These are phyloP conservation scores for Paraescarpia echinospica DNA, from an alignment of 1,140 invertebrate species.

Conservation along the genomic window DNA sequence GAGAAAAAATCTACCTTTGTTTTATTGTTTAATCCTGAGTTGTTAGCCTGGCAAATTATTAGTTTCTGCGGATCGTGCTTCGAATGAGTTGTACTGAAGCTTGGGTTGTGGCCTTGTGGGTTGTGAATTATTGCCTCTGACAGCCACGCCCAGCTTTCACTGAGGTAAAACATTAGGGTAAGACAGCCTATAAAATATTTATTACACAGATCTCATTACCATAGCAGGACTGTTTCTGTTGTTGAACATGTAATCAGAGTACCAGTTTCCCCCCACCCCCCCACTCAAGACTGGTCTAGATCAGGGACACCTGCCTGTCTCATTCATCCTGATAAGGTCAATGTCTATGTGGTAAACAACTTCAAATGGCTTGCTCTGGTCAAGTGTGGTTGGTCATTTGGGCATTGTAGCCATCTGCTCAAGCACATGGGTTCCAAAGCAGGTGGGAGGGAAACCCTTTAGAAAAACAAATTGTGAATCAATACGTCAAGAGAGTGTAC, in stretches of 20 bases:
- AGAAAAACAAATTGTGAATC: neutral
- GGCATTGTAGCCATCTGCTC: neutral
- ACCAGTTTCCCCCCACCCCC: too few species aligned
- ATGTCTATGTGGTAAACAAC: slow-evolving; percentile 1
- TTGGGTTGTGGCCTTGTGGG: neutral
- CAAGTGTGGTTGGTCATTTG: neutral
- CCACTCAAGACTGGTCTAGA: neutral
- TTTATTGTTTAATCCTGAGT: too few species aligned
- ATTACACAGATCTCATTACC: neutral
- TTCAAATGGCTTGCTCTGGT: neutral
- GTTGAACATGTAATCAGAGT: neutral
- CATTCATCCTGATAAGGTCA: neutral
- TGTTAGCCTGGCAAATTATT: too few species aligned
- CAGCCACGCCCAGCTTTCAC: neutral
- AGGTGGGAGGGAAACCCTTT: neutral
- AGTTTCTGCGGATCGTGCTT: too few species aligned
- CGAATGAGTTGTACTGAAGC: too few species aligned
- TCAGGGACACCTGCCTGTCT: neutral
- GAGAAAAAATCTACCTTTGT: too few species aligned
- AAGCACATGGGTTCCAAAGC: neutral
- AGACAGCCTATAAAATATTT: neutral
- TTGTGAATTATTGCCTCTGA: neutral
- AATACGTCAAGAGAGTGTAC: neutral
- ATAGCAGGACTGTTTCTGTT: neutral
- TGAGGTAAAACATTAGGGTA: neutral